Evolutionary conservation across 2,113 vertebrate species (phyloP).

Genomic region (Lagopus leucura): DNA sequence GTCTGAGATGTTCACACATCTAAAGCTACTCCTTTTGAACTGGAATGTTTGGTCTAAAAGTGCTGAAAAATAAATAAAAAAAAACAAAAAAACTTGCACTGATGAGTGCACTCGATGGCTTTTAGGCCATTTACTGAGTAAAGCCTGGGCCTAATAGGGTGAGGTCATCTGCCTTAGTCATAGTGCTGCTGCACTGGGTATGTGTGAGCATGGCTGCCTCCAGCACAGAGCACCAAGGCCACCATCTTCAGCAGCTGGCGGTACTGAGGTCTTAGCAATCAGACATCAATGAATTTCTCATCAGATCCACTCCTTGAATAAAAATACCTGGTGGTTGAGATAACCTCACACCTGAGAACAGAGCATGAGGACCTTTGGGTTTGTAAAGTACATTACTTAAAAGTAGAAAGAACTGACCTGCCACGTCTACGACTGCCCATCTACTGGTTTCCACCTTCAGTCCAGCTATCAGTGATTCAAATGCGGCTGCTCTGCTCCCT

Average conservation of each 20-base stretch:
- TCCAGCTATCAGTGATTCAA: background rate
- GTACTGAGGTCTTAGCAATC: background rate
- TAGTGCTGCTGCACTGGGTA: background rate
- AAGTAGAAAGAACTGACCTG: background rate
- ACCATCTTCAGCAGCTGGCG: background rate
- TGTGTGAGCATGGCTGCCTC: background rate
- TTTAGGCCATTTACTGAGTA: slow-evolving; percentile 47
- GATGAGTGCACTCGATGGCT: slow-evolving; percentile 7
- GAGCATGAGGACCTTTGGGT: background rate
- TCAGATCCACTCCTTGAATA: background rate
- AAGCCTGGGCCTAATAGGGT: background rate
- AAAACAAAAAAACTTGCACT: background rate
- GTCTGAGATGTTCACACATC: background rate
- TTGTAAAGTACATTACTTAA: background rate
- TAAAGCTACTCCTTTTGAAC: background rate
- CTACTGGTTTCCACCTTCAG: background rate
- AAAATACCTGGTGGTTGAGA: accelerated
- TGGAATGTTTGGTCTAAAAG: background rate
- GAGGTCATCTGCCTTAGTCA: background rate
- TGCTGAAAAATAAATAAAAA: background rate
- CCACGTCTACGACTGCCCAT: background rate
- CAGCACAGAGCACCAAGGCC: background rate
- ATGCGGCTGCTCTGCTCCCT: background rate
- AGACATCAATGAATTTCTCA: background rate
- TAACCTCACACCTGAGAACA: background rate